Base-by-base conservation (phyloP, 2,113 vertebrate species). In the Corydoras maculifer region DNA sequence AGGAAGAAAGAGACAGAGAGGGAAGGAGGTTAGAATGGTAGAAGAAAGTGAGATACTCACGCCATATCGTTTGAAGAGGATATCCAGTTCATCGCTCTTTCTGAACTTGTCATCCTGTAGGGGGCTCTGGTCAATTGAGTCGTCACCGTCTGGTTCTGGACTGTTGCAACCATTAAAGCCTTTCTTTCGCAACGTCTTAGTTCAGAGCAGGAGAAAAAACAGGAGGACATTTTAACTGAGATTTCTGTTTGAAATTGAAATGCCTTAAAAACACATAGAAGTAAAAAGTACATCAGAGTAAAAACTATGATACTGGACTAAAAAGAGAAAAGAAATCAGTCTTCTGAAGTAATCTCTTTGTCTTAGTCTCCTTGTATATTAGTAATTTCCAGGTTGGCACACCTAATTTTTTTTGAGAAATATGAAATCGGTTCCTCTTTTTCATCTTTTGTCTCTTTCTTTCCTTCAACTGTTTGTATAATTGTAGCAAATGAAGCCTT, bases 111-210 rank as follows among this genome's bases (percentile, higher is more conserved):
- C 97, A 73, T 98, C 95, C 79, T 92, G 93, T 84, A 97, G 87
- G 12, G 96, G 94, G 88, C 94, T 98, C 90, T 95, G 94, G 87
- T 98, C 95, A 80, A 96, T 93, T 49, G 95, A 97, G 88, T 98
- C 96, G n/a, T 98, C 96, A 53, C 93, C 93, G 62, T 98, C 96
- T 0, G 95, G 94, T 81, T 98, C 96, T 0, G 96, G 96, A 87
- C 95, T 98, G 93, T 98, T 95, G 87, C 95, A 98, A 88, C 95
- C 96, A 30, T 97, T 98, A 93, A 98, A 97, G 83, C 95, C 95
- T 88, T 98, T 98, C 93, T 98, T 98, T 92, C 95, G 90, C 89
- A 98, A 94, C 0, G 96, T 98, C 96, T 98, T 80, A 54, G 69
- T 80, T 73, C 14, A 78, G 81, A 65, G 77, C 69, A 73, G 86